Percentiles rank a stretch among this genome's conserved stretches.
Conservation (phyloP, 2,113 vertebrate genomes). For the Alces alces region DNA sequence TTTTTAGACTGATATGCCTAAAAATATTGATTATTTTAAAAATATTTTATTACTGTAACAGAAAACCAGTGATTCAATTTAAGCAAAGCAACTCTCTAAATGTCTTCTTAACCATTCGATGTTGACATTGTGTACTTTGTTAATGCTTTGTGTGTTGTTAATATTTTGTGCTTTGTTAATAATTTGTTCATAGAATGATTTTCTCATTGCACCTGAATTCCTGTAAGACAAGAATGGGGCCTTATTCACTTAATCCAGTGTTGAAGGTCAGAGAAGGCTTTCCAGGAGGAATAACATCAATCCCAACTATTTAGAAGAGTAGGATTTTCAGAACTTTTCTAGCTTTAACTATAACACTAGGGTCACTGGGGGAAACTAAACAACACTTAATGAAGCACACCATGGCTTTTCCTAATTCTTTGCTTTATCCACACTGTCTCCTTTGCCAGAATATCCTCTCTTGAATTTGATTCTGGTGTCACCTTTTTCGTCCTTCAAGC, state of each 20-base stretch:
- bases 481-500: not conserved
- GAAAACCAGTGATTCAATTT: not conserved
- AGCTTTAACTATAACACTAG: not conserved
- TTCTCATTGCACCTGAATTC: not conserved
- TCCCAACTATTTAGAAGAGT: not conserved
- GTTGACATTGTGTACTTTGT: not conserved
- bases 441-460: not conserved
- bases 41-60: not conserved
- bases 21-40: not conserved
- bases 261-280: not conserved
- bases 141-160: not conserved
- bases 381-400: not conserved
- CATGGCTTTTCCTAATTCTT: not conserved
- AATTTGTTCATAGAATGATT: not conserved
- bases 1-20: not conserved
- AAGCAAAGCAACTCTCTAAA: not conserved
- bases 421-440: not conserved
- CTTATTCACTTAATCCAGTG: not conserved
- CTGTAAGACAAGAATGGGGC: not conserved
- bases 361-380: not conserved
- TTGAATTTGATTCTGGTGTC: not conserved
- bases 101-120: not conserved
- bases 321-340: not conserved
- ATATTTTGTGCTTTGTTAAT: not conserved
- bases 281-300: not conserved